A percentile compares a stretch with the other conserved stretches of the same genome.
These are phyloP conservation scores for Lynx canadensis DNA, from an alignment of 2,113 vertebrate genomes.

Conservation along the genomic window DNA sequence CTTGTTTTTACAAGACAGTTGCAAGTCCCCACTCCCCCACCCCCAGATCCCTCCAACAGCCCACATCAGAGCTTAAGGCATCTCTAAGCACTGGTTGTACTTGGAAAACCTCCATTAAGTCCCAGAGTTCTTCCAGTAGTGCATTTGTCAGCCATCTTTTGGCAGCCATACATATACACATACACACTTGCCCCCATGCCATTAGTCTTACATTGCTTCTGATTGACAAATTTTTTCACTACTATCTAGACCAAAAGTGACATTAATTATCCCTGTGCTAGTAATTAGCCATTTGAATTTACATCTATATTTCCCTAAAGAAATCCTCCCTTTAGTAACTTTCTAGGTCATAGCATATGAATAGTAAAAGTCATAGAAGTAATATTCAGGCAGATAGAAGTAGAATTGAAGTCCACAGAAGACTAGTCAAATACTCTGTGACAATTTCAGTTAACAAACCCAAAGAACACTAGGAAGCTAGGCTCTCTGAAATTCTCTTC, in stretches of 20 bases:
- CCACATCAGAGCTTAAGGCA: constrained; percentile 7
- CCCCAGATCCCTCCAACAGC: neutral
- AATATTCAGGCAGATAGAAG: constrained; percentile 31
- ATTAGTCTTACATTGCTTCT: constrained; percentile 35
- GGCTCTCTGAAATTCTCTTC: constrained; percentile 7
- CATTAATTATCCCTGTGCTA: constrained; percentile 19
- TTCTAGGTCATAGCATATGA: constrained; percentile 4
- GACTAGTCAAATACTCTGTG: neutral
- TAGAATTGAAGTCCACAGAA: constrained; percentile 2
- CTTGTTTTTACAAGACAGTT: neutral
- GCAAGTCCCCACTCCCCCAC: neutral
- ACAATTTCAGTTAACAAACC: constrained; percentile 34
- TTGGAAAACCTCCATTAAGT: constrained; percentile 28
- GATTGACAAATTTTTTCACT: neutral
- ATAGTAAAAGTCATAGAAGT: constrained; percentile 46
- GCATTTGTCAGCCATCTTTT: constrained; percentile 52
- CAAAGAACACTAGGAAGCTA: neutral
- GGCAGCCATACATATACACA: neutral
- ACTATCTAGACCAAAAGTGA: constrained; percentile 32
- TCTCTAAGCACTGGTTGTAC: constrained; percentile 30
- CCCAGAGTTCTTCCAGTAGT: constrained; percentile 30
- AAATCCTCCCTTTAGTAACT: neutral
- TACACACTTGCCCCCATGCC: neutral
- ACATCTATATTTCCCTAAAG: constrained; percentile 36
- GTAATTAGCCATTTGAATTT: constrained; percentile 58